Conservation (phyloP, 2,113 vertebrate genomes). For the Psittacus erithacus region DNA sequence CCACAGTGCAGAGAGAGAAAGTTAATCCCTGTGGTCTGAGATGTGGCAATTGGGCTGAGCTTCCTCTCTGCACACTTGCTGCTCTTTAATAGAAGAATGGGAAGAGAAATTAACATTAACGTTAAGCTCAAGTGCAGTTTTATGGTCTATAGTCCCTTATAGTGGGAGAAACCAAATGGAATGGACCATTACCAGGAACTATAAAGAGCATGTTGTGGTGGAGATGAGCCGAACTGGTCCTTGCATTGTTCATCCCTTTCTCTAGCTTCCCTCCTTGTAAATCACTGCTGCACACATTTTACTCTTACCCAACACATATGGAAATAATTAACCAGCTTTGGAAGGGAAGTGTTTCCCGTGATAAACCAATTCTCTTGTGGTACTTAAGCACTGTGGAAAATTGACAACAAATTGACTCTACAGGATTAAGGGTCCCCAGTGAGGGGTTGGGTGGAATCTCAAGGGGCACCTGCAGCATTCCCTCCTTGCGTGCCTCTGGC, state of each 20-base stretch:
- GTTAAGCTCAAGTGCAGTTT: not conserved
- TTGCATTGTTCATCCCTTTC: not conserved
- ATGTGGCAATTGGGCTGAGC: accelerated
- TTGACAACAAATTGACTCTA: conserved; percentile 6
- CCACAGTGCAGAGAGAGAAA: not conserved
- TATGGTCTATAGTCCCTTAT: not conserved
- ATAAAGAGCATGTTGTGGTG: not conserved
- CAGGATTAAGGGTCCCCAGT: not conserved
- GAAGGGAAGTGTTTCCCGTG: not conserved
- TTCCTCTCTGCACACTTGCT: not conserved
- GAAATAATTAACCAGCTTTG: conserved; percentile 36
- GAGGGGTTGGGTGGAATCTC: not conserved
- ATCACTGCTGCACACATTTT: not conserved
- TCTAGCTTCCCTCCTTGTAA: not conserved
- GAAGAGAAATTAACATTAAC: not conserved
- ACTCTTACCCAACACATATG: not conserved
- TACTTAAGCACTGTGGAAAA: not conserved
- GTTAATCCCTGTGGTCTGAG: not conserved
- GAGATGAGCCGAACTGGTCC: not conserved
- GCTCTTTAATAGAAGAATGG: not conserved
- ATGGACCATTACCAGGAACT: not conserved
- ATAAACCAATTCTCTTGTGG: conserved; percentile 8
- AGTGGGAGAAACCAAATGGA: not conserved
- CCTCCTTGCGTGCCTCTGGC: accelerated
- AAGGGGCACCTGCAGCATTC: not conserved